A percentile compares a stretch with the other conserved stretches of the same genome.
Evolutionary conservation across 2,113 vertebrate species (phyloP).

Genomic region (Euleptes europaea): DNA sequence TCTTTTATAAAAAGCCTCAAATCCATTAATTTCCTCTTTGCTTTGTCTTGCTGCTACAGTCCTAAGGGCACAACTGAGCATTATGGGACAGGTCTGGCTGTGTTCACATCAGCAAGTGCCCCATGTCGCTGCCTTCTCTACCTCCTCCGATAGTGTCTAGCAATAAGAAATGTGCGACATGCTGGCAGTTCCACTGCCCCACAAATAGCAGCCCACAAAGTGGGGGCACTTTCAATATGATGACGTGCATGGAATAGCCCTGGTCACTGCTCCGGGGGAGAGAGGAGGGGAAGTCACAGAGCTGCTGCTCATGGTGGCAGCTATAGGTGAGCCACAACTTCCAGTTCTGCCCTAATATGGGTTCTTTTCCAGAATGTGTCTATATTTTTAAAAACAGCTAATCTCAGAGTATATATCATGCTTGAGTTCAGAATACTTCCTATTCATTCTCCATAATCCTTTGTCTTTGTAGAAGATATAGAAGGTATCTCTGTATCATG

Average conservation of each 20-base stretch:
- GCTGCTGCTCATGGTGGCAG: not conserved
- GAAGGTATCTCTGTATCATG: too few species aligned
- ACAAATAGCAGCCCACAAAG: not conserved
- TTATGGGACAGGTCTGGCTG: not conserved
- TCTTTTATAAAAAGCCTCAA: not conserved
- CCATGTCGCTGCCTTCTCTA: not conserved
- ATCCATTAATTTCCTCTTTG: not conserved
- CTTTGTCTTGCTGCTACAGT: too few species aligned
- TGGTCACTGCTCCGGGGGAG: too few species aligned
- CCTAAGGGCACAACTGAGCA: not conserved
- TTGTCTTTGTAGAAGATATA: too few species aligned
- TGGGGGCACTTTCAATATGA: not conserved
- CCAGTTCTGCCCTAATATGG: not conserved
- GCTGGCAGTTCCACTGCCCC: not conserved
- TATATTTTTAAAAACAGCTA: too few species aligned
- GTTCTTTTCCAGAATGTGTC: not conserved
- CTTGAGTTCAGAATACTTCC: too few species aligned
- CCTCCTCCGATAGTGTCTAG: not conserved
- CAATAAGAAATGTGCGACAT: not conserved
- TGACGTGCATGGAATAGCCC: not conserved
- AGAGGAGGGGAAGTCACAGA: not conserved
- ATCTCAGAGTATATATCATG: too few species aligned
- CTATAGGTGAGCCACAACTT: not conserved
- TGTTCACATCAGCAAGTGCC: not conserved
- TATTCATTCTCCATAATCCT: too few species aligned